phyloP scores from a whole-genome alignment of 2,113 vertebrate species.

The Platichthys flesus region DNA sequence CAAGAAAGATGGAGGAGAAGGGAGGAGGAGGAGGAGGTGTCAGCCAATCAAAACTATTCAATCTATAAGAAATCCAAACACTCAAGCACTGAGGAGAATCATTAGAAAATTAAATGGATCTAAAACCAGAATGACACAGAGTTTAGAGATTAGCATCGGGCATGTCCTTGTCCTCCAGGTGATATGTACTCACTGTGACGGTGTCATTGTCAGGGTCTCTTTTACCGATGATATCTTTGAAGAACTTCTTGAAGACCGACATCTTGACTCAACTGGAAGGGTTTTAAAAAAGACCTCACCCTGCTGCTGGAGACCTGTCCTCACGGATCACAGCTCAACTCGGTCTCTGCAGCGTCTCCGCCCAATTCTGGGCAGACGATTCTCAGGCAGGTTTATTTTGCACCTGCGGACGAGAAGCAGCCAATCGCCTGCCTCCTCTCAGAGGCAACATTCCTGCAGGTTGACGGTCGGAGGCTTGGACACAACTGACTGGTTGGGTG shows the following conservation, averaged over 20 bases:
- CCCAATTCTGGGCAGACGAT: slow-evolving; percentile 18
- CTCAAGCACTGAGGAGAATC: too few relatives aligned
- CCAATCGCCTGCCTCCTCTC: slow-evolving; percentile 46
- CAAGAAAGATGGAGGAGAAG: too few relatives aligned
- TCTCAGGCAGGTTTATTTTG: slow-evolving; percentile 7
- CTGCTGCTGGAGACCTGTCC: not conserved
- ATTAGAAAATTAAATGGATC: too few relatives aligned
- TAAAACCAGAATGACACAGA: too few relatives aligned
- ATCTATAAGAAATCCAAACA: too few relatives aligned
- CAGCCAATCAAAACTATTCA: too few relatives aligned
- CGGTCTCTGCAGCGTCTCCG: slow-evolving; percentile 26
- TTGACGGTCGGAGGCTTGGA: slow-evolving; percentile 11
- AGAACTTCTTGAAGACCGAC: slow-evolving; percentile 65
- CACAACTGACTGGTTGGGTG: slow-evolving; percentile 37
- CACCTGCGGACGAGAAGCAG: slow-evolving; percentile 28
- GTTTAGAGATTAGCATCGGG: too few relatives aligned
- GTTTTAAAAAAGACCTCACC: not conserved
- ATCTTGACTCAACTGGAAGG: slow-evolving; percentile 38
- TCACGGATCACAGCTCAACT: slow-evolving; percentile 14
- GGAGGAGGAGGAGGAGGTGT: too few relatives aligned
- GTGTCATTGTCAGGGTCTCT: slow-evolving; percentile 33
- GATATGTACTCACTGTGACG: slow-evolving; percentile 46
- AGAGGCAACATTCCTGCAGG: slow-evolving; percentile 27
- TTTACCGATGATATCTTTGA: slow-evolving; percentile 44
- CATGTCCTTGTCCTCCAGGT: not conserved